phyloP scores from a whole-genome alignment of 2,797 vertebrate genomes.

The Gymnoscopelus braueri region DNA sequence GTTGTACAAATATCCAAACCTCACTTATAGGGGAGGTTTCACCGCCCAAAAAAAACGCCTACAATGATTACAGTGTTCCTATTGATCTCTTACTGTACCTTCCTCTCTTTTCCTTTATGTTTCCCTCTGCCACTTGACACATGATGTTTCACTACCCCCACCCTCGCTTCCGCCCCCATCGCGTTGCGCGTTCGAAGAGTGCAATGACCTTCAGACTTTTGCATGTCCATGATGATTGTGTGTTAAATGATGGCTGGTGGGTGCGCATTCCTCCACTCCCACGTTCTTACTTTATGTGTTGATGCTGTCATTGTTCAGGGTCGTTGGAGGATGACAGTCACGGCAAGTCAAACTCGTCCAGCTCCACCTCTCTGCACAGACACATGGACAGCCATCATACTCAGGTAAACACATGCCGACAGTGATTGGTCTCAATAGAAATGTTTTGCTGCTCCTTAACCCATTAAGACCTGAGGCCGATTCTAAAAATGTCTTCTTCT shows the following conservation, averaged over 20 bases:
- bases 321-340: slow-evolving; percentile 87
- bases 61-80: slow-evolving; percentile 41
- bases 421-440: no score
- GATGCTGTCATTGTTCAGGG: slow-evolving; percentile 72
- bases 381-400: slow-evolving; percentile 91
- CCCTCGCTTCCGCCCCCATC: neutral
- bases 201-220: slow-evolving; percentile 31
- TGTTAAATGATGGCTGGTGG: slow-evolving; percentile 19
- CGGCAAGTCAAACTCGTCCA: slow-evolving; percentile 81
- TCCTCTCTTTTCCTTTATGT: neutral
- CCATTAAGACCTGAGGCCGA: no score
- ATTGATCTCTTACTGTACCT: slow-evolving; percentile 20
- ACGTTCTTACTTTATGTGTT: slow-evolving; percentile 11
- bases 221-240: slow-evolving; percentile 14
- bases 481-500: no score
- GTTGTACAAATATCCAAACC: no score
- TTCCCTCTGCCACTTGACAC: neutral
- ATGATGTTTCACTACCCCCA: neutral
- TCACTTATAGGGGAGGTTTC: no score
- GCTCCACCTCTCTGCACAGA: slow-evolving; percentile 82
- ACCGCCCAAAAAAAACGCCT: no score
- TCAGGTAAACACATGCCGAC: slow-evolving; percentile 83
- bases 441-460: no score
- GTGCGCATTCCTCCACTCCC: slow-evolving; percentile 25
- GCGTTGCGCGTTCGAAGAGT: slow-evolving; percentile 16